These are phyloP conservation scores for Bombus polaris DNA, from an alignment of 1,140 invertebrate species.

Conservation along the genomic window DNA sequence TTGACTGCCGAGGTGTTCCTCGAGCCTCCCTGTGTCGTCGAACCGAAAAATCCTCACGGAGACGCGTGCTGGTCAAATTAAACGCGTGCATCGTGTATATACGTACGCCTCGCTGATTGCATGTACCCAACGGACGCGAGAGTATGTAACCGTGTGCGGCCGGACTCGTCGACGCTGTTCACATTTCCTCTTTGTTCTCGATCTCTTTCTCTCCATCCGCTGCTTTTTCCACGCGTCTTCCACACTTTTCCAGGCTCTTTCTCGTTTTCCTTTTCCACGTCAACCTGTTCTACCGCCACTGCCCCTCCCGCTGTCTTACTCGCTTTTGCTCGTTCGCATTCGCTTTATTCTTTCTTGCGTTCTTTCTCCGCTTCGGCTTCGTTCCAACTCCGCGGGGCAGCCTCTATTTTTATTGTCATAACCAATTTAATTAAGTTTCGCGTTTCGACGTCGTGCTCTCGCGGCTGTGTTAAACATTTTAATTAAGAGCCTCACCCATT, in stretches of 20 bases:
- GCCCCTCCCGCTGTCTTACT: not conserved
- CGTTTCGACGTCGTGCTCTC: conserved; percentile 66
- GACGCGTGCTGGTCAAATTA: conserved; percentile 34
- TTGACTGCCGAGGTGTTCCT: too few species aligned
- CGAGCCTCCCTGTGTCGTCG: not conserved
- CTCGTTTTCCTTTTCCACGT: conserved; percentile 14
- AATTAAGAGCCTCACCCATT: conserved; percentile 71
- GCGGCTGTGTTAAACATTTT: conserved; percentile 71
- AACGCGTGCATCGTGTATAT: conserved; percentile 5
- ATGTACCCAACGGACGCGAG: not conserved
- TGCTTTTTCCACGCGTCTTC: conserved; percentile 27
- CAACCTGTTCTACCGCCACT: not conserved
- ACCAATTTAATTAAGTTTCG: conserved; percentile 73
- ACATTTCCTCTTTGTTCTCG: conserved; percentile 25
- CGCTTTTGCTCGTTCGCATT: not conserved
- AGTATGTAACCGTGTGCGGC: not conserved
- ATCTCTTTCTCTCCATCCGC: conserved; percentile 18
- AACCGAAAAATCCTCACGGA: conserved; percentile 31
- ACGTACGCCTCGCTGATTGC: not conserved
- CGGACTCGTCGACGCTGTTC: conserved; percentile 30
- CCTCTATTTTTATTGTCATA: conserved; percentile 72
- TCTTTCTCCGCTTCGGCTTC: not conserved
- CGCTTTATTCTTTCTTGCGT: not conserved
- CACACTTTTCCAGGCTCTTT: not conserved
- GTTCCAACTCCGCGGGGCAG: not conserved